Conservation (phyloP, 2,888 invertebrate species). For the Rotaria socialis region DNA sequence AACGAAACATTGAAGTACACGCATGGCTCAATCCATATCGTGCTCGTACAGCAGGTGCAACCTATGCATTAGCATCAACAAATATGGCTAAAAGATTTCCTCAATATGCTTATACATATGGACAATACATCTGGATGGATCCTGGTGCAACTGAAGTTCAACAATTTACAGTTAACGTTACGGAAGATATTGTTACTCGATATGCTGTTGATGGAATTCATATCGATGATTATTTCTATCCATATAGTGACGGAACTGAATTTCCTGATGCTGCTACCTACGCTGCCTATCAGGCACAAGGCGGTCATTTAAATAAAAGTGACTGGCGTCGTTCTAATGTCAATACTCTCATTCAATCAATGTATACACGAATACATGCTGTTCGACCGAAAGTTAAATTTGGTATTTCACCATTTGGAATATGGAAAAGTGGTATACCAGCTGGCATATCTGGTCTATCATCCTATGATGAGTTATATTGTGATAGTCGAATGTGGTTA, state of each 20-base stretch:
- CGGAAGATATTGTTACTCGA: constrained; percentile 52
- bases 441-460: constrained; percentile 48
- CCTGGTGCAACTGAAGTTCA: constrained; percentile 52
- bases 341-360: constrained; percentile 50
- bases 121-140: constrained; percentile 54
- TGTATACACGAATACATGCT: constrained; percentile 50
- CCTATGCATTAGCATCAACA: constrained; percentile 51
- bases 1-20: constrained; percentile 53
- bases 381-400: constrained; percentile 51
- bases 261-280: constrained; percentile 54
- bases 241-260: constrained; percentile 51
- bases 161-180: constrained; percentile 50
- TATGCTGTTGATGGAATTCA: constrained; percentile 56
- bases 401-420: constrained; percentile 56
- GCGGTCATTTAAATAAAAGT: constrained; percentile 50
- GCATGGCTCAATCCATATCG: constrained; percentile 55
- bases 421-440: constrained; percentile 54
- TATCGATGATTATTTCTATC: constrained; percentile 57
- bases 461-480: constrained; percentile 51
- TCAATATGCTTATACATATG: constrained; percentile 50
- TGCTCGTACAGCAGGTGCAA: constrained; percentile 50
- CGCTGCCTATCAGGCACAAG: constrained; percentile 49
- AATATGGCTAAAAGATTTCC: constrained; percentile 52
- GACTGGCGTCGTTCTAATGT: constrained; percentile 55
- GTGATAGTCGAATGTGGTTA: constrained; percentile 54